These are phyloP conservation scores for Conomelus anceps DNA, from an alignment of 2,888 invertebrate genomes.

Conservation along the genomic window DNA sequence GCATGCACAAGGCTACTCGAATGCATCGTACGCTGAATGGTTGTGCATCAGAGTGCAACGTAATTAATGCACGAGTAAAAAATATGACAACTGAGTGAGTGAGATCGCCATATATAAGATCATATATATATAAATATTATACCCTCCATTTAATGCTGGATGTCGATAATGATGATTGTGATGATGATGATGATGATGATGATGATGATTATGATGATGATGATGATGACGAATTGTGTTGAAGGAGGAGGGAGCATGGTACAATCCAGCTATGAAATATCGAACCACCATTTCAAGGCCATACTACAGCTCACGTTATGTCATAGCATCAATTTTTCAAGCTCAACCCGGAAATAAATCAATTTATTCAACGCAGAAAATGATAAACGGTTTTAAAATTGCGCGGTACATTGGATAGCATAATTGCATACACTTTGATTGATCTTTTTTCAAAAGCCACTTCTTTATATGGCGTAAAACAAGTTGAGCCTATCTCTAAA, in stretches of 20 bases:
- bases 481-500: neutral
- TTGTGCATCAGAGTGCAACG: neutral
- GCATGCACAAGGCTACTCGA: neutral
- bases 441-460: neutral
- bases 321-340: neutral
- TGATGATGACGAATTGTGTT: neutral
- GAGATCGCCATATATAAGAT: neutral
- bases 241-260: too few relatives aligned
- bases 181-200: too few relatives aligned
- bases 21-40: neutral
- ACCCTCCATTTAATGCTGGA: neutral
- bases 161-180: neutral
- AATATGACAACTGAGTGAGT: neutral
- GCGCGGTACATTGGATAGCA: neutral
- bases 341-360: neutral
- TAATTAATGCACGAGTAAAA: neutral
- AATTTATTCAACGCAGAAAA: neutral
- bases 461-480: neutral
- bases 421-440: neutral
- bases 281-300: neutral
- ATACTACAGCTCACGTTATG: neutral
- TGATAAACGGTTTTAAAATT: neutral
- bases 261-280: neutral
- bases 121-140: too few relatives aligned
- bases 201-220: too few relatives aligned